A percentile compares a stretch with the other conserved stretches of the same genome.
phyloP scores from a whole-genome alignment of 2,888 invertebrate species.

The Morpho helenor region DNA sequence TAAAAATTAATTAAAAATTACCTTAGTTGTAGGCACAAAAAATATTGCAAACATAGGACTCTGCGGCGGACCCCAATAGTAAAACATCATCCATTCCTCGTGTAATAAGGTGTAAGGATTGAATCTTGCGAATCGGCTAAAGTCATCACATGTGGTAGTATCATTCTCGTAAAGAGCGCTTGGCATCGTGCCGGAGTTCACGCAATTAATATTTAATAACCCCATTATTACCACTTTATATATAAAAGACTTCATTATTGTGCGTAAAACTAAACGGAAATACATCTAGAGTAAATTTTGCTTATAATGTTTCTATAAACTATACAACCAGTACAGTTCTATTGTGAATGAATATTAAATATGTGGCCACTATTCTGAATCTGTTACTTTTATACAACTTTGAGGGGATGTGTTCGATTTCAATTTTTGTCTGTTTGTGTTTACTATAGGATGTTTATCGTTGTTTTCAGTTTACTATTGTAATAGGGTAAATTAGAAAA shows the following conservation, averaged over 20 bases:
- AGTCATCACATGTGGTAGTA: conserved; percentile 43
- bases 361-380: neutral
- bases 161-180: conserved; percentile 25
- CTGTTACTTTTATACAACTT: conserved; percentile 6
- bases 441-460: conserved; percentile 9
- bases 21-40: conserved; percentile 36
- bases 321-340: too few relatives aligned
- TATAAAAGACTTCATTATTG: neutral
- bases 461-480: neutral
- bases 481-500: too few relatives aligned
- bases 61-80: conserved; percentile 41
- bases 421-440: neutral
- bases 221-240: neutral
- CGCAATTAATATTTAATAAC: neutral
- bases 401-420: conserved; percentile 18
- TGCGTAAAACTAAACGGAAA: neutral
- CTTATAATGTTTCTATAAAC: too few relatives aligned
- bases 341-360: neutral
- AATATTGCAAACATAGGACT: conserved; percentile 31
- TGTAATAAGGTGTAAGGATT: conserved; percentile 49
- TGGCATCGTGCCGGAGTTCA: conserved; percentile 12
- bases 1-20: conserved; percentile 29
- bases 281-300: too few relatives aligned
- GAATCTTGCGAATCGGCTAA: conserved; percentile 47
- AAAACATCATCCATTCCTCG: conserved; percentile 49